A percentile compares a stretch with the other conserved stretches of the same genome.
phyloP scores from a whole-genome alignment of 2,888 invertebrate species.

The Macrostomum cliftonense region DNA sequence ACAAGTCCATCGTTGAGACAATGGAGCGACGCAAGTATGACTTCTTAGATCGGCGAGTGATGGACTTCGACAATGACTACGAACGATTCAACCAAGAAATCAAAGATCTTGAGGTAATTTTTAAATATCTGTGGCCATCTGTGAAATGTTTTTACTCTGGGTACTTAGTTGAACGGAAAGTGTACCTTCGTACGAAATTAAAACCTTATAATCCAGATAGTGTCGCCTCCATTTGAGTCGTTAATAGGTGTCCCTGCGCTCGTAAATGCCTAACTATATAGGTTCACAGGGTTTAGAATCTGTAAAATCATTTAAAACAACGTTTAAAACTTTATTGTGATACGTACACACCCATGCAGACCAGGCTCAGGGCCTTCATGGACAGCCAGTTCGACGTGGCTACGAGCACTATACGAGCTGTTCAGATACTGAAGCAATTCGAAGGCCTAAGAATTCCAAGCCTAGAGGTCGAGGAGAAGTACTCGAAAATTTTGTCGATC shows the following conservation, averaged over 20 bases:
- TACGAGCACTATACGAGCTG: constrained; percentile 27
- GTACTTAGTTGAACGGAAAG: too few relatives aligned
- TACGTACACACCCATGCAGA: constrained; percentile 18
- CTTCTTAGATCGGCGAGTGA: constrained; percentile 69
- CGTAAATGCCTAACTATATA: too few relatives aligned
- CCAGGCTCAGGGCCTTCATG: constrained; percentile 28
- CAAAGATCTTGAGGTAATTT: constrained; percentile 55
- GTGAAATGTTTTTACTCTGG: too few relatives aligned
- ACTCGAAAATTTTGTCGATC: constrained; percentile 34
- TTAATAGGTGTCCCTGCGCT: too few relatives aligned
- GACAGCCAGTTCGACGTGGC: constrained; percentile 33
- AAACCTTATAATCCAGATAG: too few relatives aligned
- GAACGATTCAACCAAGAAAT: constrained; percentile 59
- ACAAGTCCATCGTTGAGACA: constrained; percentile 61
- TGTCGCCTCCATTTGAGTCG: too few relatives aligned
- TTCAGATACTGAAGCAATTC: constrained; percentile 28
- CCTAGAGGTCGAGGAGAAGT: constrained; percentile 36
- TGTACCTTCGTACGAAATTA: too few relatives aligned
- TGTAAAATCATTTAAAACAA: too few relatives aligned
- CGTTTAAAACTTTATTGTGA: too few relatives aligned
- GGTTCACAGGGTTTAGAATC: too few relatives aligned
- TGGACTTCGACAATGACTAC: constrained; percentile 67
- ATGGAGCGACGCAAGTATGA: constrained; percentile 72
- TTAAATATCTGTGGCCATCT: too few relatives aligned
- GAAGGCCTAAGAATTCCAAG: constrained; percentile 32